Percentiles rank a stretch among this genome's conserved stretches.
phyloP scores from a whole-genome alignment of 1,140 invertebrate genomes.

The Drosophila insularis region DNA sequence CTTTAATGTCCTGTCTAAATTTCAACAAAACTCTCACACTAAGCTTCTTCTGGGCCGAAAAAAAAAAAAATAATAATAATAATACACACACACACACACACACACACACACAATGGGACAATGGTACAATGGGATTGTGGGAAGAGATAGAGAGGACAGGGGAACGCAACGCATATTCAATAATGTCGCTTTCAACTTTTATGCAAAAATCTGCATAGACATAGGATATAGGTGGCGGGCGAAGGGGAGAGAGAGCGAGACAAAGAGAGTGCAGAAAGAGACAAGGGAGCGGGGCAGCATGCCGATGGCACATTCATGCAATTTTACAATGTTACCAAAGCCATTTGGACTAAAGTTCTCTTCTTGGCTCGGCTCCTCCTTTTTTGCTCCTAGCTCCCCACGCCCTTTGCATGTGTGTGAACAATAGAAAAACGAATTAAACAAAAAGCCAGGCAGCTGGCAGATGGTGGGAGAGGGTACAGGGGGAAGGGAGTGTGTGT shows the following conservation, averaged over 20 bases:
- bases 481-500: conserved; percentile 41
- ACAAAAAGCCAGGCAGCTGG: conserved; percentile 67
- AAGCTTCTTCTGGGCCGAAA: conserved; percentile 43
- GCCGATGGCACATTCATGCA: conserved; percentile 61
- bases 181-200: conserved; percentile 81
- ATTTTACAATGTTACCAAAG: conserved; percentile 72
- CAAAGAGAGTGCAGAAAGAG: neutral
- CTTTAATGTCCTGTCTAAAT: conserved; percentile 68
- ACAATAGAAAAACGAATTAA: conserved; percentile 80
- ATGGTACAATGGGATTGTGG: conserved; percentile 1
- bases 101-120: conserved; percentile 56
- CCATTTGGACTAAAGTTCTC: conserved; percentile 73
- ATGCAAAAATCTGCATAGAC: conserved; percentile 61
- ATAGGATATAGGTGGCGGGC: neutral
- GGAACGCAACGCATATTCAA: conserved; percentile 68
- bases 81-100: neutral
- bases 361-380: neutral
- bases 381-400: neutral
- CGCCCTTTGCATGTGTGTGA: conserved; percentile 34
- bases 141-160: neutral
- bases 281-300: neutral
- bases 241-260: neutral
- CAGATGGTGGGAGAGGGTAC: conserved; percentile 33
- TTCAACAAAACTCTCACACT: conserved; percentile 61
- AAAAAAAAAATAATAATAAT: neutral